Evolutionary conservation across 2,888 invertebrate species (phyloP), one percentile per base, ranked within the genome.

Genomic region (Patella pellucida): DNA sequence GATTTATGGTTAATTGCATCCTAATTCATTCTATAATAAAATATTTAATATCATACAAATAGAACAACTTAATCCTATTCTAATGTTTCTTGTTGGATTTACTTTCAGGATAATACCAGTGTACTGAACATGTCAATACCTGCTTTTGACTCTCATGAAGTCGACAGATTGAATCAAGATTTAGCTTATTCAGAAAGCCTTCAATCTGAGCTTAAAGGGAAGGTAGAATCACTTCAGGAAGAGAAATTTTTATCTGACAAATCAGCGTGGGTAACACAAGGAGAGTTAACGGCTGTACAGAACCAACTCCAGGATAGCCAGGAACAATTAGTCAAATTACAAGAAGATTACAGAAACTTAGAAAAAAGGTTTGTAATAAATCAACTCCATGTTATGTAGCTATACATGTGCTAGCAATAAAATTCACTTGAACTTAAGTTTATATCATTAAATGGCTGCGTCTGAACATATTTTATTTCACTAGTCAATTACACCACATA

Each of bases 171-270:
- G 51, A 78, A 81, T 16, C 83, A 82, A 31, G 85, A 85, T 70
- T 79, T 84, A 15, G 81, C 79, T 41, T 76, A 80, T 5, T 83
- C 84, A 1, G 84, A 86, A 68, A 84, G 80, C 73, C 75, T 81
- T 1, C 79, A 82, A 11, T 80, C 84, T 51, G 84, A 84, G 11
- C 77, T 85, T 11, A 77, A 75, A 27, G 85, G 84, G 19, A 84
- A 81, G 71, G 80, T 86, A 72, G 85, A 84, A n/a, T 83, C 84
- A 2, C 76, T 86, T 56, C 82, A 86, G 68, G 81, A 85, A 83
- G 52, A 41, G 69, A 72, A 81, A 78, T 52, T 83, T 79, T 68
- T 84, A 81, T 78, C 69, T 67, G 75, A 71, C 54, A 85, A 85
- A 75, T 81, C 85, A 1, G 83, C 84, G 9, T 84, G 85, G 72